Evolutionary conservation across 2,888 invertebrate genomes (phyloP).

Genomic region (Cosmopolites sordidus): DNA sequence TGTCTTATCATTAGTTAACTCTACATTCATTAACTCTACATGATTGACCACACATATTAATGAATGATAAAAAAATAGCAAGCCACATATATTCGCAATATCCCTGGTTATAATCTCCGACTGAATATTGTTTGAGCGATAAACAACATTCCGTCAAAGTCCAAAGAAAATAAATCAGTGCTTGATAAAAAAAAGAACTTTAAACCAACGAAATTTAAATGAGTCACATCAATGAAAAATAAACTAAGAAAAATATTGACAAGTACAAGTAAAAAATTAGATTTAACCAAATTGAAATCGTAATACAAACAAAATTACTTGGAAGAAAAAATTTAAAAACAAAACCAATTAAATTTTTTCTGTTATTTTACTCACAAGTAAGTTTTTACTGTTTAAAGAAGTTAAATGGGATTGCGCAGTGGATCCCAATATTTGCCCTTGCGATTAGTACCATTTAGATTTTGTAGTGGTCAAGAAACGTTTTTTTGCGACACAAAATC

Average conservation of each 20-base stretch:
- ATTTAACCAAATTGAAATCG: slow-evolving; percentile 15
- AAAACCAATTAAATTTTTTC: slow-evolving; percentile 21
- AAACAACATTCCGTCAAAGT: slow-evolving; percentile 18
- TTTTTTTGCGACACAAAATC: slow-evolving; percentile 20
- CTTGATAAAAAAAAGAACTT: slow-evolving; percentile 46
- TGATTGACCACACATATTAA: too few species aligned
- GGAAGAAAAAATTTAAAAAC: slow-evolving; percentile 21
- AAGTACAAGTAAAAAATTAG: slow-evolving; percentile 18
- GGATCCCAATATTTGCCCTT: slow-evolving; percentile 27
- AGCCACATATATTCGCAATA: too few species aligned
- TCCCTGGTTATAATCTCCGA: slow-evolving; percentile 1
- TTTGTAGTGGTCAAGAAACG: slow-evolving; percentile 16
- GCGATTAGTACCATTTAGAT: slow-evolving; percentile 9
- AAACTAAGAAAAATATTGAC: slow-evolving; percentile 12
- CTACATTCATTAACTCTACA: too few species aligned
- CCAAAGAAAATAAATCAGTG: slow-evolving; percentile 36
- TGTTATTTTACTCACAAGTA: slow-evolving; percentile 22
- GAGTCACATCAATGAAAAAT: slow-evolving; percentile 18
- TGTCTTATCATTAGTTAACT: too few species aligned
- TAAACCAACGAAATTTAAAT: slow-evolving; percentile 32
- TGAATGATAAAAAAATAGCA: too few species aligned
- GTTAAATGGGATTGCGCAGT: slow-evolving; percentile 19
- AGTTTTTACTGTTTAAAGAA: slow-evolving; percentile 5
- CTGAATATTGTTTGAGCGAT: slow-evolving; percentile 10
- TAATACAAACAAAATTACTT: slow-evolving; percentile 8